Evolutionary conservation across 1,140 invertebrate genomes (phyloP), one percentile per base, ranked within the genome.

Genomic region (Pygmarrhopalites habei): DNA sequence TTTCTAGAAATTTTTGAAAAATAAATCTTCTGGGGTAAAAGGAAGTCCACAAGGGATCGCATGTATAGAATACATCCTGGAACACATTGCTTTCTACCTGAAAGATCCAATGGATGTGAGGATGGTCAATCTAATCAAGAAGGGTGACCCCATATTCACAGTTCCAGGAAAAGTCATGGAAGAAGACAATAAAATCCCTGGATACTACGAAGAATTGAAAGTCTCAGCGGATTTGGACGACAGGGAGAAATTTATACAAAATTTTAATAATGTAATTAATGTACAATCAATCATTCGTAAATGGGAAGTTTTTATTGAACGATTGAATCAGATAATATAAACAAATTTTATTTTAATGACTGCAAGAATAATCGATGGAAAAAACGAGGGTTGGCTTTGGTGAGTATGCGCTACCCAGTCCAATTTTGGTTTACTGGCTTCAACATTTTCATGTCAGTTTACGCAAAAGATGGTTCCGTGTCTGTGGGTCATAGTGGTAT

Each of bases 61-160:
- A 12, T 78, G 85, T 72, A 83, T 84, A 25, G 91, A 93, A 75
- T 81, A 79, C 47, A 82, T 93, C 7, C 87, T 95, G 80, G 89
- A 94, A 70, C 86, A 89, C 72, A 86, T 92, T 64, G 82, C 88
- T 1, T 81, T 80, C 58, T 78, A 75, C 49, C 71, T 86, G 3
- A 78, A 82, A 67, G 88, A 92, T 77, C 82, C 89, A 0, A 63
- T 83, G 1, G 81, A 86, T 58, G 81, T 90, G 0, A 77, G 82
- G 15, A 19, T 41, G 17, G 43, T 28, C 0, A 69, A 69, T 53
- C 63, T 62, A 21, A 15, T 65, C n/a, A 41, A 62, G 46, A 43
- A 44, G 23, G 60, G 60, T 1, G 67, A 67, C 25, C 32, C 60
- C 0, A 14, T 61, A n/a, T 41, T 61, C 14, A 30, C 47, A 2